Base-by-base conservation (phyloP, 2,113 vertebrate species). In the Cranoglanis bouderius region DNA sequence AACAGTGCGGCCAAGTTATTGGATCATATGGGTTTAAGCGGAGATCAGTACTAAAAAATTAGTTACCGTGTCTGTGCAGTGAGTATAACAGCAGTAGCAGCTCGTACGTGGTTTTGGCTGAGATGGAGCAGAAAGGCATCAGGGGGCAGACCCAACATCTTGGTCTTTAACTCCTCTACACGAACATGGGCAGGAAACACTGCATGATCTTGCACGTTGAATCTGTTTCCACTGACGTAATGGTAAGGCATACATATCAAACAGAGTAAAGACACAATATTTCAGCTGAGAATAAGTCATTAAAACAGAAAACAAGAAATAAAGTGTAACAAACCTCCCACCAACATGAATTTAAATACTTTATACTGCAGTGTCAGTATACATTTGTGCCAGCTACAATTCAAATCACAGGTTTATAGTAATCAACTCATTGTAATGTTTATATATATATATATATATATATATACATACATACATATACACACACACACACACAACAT, bases 141-240 rank as follows among this genome's bases (percentile, higher is more conserved):
- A 6, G 91, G 18, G 0, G 95, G 95, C 6, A 96, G 92, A 77
- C 94, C 93, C 59, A 95, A 88, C n/a, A 88, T 35, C 19, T 93
- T 85, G 0, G 92, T 90, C 40, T 93, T 94, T 43, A 96, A 67
- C 6, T 85, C 87, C 88, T 94, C 92, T 0, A 92, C 84, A 32
- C 82, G 91, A 40, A 96, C 94, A 0, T 94, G 92, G 51, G 43
- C 65, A 12, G 94, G 94, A 85, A 95, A 96, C 2, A 46, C n/a
- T 8, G 95, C 92, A 3, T 96, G 93, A 88, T 96, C 95, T 70
- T 92, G 53, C 40, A 96, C 96, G 0, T 67, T 87, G 90, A 96
- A 97, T 43, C 88, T 87, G 29, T 93, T 90, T 32, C 94, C 93
- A 85, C 96, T 96, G 91, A 63, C 0, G 63, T 9, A 24, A 1